Percentiles rank a stretch among this genome's conserved stretches.
These are phyloP conservation scores for Rhopilema esculentum DNA, from an alignment of 30 jellyfish, hydroid and myxozoan species.

Conservation along the genomic window DNA sequence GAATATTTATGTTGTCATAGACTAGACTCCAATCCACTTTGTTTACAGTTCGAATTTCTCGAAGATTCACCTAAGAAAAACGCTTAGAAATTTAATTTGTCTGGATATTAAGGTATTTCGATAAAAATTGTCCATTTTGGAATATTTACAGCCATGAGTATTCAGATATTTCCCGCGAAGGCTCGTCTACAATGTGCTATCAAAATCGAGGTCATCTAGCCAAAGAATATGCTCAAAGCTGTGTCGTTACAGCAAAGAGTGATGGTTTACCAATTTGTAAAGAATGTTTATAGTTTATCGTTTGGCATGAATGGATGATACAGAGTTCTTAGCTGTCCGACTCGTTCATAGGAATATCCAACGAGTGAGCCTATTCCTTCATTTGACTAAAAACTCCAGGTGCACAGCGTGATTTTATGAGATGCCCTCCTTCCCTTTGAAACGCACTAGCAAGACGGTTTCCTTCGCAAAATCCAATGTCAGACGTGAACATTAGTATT, in stretches of 20 bases:
- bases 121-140: too few relatives aligned
- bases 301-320: slow-evolving; percentile 2
- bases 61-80: too few relatives aligned
- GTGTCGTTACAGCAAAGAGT: neutral
- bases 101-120: neutral
- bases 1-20: neutral
- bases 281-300: slow-evolving; percentile 1
- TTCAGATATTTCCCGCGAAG: neutral
- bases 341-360: neutral
- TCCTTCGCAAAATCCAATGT: neutral
- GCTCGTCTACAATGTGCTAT: neutral
- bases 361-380: slow-evolving; percentile 41
- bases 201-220: neutral
- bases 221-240: neutral
- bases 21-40: neutral
- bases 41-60: too few relatives aligned
- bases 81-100: too few relatives aligned
- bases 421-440: slow-evolving; percentile 31
- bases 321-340: slow-evolving; percentile 7
- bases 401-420: slow-evolving; percentile 51
- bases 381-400: slow-evolving; percentile 49
- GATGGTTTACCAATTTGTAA: neutral
- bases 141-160: neutral
- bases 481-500: neutral
- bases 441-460: slow-evolving; percentile 1